phyloP scores from a whole-genome alignment of 2,888 invertebrate genomes.

The Ethmia dodecea region DNA sequence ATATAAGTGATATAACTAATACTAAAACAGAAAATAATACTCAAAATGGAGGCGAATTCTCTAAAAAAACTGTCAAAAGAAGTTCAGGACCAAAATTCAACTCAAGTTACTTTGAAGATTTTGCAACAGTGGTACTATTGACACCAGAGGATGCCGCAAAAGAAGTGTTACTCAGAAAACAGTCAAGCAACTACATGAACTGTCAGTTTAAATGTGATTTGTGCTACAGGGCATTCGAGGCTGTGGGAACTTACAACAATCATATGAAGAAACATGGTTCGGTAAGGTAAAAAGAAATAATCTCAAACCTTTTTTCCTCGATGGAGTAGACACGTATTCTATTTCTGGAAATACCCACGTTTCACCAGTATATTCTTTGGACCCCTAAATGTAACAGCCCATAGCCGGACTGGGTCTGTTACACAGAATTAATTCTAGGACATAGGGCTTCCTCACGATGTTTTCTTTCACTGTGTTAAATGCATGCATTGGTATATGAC shows the following conservation, averaged over 20 bases:
- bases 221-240: conserved; percentile 36
- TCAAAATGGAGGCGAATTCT: conserved; percentile 7
- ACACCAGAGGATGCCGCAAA: conserved; percentile 32
- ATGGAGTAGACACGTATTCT: no score
- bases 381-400: no score
- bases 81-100: conserved; percentile 12
- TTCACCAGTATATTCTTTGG: no score
- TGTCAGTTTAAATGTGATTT: conserved; percentile 34
- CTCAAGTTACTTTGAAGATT: conserved; percentile 27
- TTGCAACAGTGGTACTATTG: conserved; percentile 29
- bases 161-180: conserved; percentile 34
- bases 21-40: conserved; percentile 5
- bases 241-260: conserved; percentile 30
- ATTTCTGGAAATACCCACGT: no score
- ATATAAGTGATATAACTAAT: conserved; percentile 14
- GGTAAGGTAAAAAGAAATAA: conserved; percentile 24
- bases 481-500: no score
- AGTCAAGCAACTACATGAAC: conserved; percentile 34
- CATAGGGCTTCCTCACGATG: no score
- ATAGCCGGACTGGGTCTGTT: no score
- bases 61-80: conserved; percentile 2
- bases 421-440: no score
- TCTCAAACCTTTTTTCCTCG: no score
- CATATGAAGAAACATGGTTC: conserved; percentile 35
- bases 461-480: no score